These are phyloP conservation scores for Apis florea DNA, from an alignment of 1,140 invertebrate genomes.

Conservation along the genomic window DNA sequence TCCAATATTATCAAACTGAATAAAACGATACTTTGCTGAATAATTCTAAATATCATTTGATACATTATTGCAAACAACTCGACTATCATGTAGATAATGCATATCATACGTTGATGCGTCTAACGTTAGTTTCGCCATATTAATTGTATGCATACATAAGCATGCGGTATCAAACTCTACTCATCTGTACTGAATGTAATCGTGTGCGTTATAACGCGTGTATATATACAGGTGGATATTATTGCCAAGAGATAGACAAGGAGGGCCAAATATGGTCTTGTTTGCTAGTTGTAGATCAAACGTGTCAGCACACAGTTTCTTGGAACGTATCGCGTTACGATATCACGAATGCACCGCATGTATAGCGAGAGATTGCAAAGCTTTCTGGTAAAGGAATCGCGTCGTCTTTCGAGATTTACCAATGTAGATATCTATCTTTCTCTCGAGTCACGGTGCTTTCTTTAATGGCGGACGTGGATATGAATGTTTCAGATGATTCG, in stretches of 20 bases:
- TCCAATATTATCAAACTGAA: neutral
- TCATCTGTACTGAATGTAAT: neutral
- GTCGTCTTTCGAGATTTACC: neutral
- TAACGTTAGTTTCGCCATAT: neutral
- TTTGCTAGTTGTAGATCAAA: slow-evolving; percentile 8
- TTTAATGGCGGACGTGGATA: too few relatives aligned
- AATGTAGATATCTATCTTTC: neutral
- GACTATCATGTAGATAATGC: neutral
- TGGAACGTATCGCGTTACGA: neutral
- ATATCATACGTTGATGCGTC: too few relatives aligned
- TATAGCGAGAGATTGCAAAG: neutral
- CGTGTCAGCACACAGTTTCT: too few relatives aligned
- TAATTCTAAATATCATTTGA: neutral
- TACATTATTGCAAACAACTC: neutral
- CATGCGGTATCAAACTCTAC: neutral
- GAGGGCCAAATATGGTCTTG: neutral
- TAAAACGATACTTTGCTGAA: neutral
- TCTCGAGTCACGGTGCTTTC: neutral
- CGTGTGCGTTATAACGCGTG: neutral
- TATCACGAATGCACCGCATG: neutral
- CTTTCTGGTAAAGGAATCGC: neutral
- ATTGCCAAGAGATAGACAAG: neutral
- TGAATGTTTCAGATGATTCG: neutral
- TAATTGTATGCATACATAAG: neutral
- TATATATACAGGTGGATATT: neutral